Evolutionary conservation across 2,797 vertebrate species (phyloP).

Genomic region (Coregonus sp.): DNA sequence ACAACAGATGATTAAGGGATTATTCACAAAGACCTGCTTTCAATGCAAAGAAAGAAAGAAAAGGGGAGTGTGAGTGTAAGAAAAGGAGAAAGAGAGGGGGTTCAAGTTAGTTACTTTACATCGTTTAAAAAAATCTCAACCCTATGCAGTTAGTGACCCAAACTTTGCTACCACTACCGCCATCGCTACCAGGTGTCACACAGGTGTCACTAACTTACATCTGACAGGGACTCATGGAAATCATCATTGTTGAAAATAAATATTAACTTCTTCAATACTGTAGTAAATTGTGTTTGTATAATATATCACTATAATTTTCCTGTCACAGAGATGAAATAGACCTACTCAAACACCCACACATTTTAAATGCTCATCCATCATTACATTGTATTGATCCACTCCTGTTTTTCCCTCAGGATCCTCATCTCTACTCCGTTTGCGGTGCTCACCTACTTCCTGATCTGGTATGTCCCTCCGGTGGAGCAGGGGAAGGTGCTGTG

Average conservation of each 20-base stretch:
- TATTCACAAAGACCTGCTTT: conserved; percentile 41
- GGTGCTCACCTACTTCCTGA: conserved; percentile 87
- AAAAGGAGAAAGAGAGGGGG: conserved; percentile 22
- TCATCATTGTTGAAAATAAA: neutral
- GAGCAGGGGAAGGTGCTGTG: conserved; percentile 84
- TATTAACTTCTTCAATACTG: neutral
- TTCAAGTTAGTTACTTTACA: conserved; percentile 27
- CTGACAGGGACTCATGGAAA: neutral
- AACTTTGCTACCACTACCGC: neutral
- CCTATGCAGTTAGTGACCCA: conserved; percentile 9
- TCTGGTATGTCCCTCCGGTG: conserved; percentile 93
- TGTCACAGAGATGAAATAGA: neutral
- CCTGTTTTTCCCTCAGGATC: conserved; percentile 77
- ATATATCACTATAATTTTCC: neutral
- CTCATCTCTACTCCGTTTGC: conserved; percentile 90
- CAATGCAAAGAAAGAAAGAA: conserved; percentile 21
- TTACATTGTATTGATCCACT: neutral
- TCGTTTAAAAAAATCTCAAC: neutral
- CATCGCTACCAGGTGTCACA: neutral
- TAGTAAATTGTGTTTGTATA: neutral
- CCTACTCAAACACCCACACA: neutral
- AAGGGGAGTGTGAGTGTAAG: conserved; percentile 32
- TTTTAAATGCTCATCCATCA: neutral
- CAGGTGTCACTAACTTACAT: no score
- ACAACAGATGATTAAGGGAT: conserved; percentile 58